Conservation (phyloP, 2,888 invertebrate species). For the Dexiosoma caninum region DNA sequence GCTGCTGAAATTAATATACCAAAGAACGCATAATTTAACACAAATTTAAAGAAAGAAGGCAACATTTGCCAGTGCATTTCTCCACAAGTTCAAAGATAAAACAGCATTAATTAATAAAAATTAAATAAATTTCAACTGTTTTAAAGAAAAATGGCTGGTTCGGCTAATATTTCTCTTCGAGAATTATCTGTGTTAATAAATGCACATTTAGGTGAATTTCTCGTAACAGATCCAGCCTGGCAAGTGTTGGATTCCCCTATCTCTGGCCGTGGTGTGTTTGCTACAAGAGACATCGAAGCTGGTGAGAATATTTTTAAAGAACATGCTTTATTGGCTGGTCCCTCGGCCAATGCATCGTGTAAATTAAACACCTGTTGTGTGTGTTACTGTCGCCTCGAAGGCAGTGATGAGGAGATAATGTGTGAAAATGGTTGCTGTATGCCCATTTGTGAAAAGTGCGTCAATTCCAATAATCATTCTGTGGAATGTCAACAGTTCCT, state of each 20-base stretch:
- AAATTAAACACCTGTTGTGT: constrained; percentile 81
- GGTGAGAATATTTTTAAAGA: constrained; percentile 86
- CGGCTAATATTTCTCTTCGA: constrained; percentile 22
- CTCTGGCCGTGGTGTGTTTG: constrained; percentile 86
- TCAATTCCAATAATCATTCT: constrained; percentile 80
- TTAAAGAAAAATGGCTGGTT: background rate
- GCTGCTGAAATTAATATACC: background rate
- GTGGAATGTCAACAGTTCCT: constrained; percentile 83
- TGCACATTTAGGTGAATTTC: constrained; percentile 69
- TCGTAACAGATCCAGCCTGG: constrained; percentile 78
- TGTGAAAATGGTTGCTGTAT: constrained; percentile 84
- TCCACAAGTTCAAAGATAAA: background rate
- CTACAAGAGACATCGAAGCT: constrained; percentile 81
- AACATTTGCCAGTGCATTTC: too few relatives aligned
- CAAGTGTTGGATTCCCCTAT: constrained; percentile 80
- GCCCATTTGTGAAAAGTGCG: constrained; percentile 84
- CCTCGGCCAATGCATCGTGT: constrained; percentile 80
- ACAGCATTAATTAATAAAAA: background rate
- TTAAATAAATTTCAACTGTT: background rate
- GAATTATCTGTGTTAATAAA: constrained; percentile 71
- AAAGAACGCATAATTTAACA: too few relatives aligned
- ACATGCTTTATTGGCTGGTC: constrained; percentile 84
- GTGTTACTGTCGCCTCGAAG: constrained; percentile 80
- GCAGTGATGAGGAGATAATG: constrained; percentile 70
- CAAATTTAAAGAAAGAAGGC: too few relatives aligned